Conservation (phyloP, 2,797 vertebrate genomes). For the Buphagus erythrorhynchus region DNA sequence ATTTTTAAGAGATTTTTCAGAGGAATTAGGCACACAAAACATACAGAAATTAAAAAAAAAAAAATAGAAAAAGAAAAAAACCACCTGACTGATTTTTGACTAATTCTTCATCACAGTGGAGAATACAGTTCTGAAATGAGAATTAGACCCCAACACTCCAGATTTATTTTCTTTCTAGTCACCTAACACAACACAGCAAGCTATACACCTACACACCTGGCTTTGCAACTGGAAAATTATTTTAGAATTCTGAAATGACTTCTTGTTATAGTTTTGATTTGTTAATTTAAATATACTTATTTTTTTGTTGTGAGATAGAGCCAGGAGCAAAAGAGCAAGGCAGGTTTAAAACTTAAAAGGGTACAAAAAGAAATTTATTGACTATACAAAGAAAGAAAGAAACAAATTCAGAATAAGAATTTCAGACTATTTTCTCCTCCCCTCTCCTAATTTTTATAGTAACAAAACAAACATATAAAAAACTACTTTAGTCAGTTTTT, state of each 20-base stretch:
- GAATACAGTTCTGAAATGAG: neutral
- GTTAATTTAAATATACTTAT: too few species aligned
- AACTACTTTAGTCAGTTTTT: too few species aligned
- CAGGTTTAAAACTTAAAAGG: too few species aligned
- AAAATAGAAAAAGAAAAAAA: rapidly evolving
- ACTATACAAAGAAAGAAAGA: too few species aligned
- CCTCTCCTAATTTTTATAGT: too few species aligned
- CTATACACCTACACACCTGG: neutral
- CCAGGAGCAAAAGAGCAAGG: too few species aligned
- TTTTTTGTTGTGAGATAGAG: too few species aligned
- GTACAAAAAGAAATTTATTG: too few species aligned
- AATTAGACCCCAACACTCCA: neutral
- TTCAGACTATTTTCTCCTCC: too few species aligned
- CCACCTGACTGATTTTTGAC: neutral
- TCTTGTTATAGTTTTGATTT: too few species aligned
- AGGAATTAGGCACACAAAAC: neutral
- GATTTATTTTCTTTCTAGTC: neutral
- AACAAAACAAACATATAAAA: too few species aligned
- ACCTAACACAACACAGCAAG: neutral
- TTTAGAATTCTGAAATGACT: neutral
- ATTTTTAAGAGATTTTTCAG: neutral
- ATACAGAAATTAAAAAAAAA: neutral
- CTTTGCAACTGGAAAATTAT: neutral
- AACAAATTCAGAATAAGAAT: too few species aligned
- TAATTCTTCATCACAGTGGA: neutral